Conservation (phyloP, 2,888 invertebrate species). For the Drosophila multiciliata region DNA sequence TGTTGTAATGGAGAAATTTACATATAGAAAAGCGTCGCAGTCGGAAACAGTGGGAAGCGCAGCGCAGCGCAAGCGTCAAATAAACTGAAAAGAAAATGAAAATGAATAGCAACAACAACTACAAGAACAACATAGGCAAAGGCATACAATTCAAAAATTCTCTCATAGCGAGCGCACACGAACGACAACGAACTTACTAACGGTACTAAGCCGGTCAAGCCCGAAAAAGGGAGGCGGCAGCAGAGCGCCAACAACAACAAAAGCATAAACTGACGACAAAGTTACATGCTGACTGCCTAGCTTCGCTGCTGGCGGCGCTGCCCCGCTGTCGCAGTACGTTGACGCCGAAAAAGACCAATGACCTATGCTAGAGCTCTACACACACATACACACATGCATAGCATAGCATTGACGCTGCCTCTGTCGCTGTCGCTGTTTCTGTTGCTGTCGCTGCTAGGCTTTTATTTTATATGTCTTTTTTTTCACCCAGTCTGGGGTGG, state of each 20-base stretch:
- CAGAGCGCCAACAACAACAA: slow-evolving; percentile 55
- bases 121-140: slow-evolving; percentile 20
- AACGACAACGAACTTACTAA: slow-evolving; percentile 79
- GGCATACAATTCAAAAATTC: slow-evolving; percentile 66
- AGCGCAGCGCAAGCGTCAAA: slow-evolving; percentile 43
- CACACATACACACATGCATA: slow-evolving; percentile 29
- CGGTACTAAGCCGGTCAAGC: slow-evolving; percentile 81
- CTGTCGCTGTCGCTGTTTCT: slow-evolving; percentile 6
- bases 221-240: slow-evolving; percentile 56
- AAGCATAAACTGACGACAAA: slow-evolving; percentile 72
- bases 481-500: slow-evolving; percentile 54
- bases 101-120: slow-evolving; percentile 67
- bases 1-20: slow-evolving; percentile 73
- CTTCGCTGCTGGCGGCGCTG: slow-evolving; percentile 49
- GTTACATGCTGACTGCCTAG: slow-evolving; percentile 72
- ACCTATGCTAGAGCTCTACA: slow-evolving; percentile 81
- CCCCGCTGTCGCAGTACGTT: slow-evolving; percentile 81
- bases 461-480: slow-evolving; percentile 39
- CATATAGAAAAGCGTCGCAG: slow-evolving; percentile 63
- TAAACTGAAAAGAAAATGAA: slow-evolving; percentile 78
- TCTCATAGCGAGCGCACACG: slow-evolving; percentile 53
- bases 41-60: slow-evolving; percentile 52
- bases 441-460: slow-evolving; percentile 59
- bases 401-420: slow-evolving; percentile 53
- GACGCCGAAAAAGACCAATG: slow-evolving; percentile 85